Percentiles rank a stretch among this genome's conserved stretches.
These are phyloP conservation scores for Bombus picipes DNA, from an alignment of 1,140 invertebrate species.

Conservation along the genomic window DNA sequence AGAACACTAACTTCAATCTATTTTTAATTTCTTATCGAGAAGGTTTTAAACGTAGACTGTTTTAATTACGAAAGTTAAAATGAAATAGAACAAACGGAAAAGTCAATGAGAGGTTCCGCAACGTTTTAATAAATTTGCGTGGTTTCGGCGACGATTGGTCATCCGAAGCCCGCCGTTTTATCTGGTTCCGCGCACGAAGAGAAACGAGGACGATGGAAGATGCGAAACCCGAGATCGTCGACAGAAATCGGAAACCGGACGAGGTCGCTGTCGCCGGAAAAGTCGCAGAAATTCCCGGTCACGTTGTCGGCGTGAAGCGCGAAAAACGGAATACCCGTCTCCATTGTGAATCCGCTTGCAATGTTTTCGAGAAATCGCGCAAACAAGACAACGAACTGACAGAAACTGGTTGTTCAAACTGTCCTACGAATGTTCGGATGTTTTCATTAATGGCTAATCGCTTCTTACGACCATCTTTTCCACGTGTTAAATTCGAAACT, in stretches of 20 bases:
- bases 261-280: slow-evolving; percentile 38
- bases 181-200: slow-evolving; percentile 11
- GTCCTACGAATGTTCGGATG: no score
- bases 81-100: not conserved
- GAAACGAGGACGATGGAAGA: slow-evolving; percentile 44
- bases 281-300: slow-evolving; percentile 27
- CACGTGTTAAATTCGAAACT: no score
- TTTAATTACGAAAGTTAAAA: not conserved
- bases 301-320: not conserved
- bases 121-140: not conserved
- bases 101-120: not conserved
- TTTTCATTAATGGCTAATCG: not conserved
- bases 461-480: not conserved
- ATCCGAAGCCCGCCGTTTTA: slow-evolving; percentile 19
- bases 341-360: not conserved
- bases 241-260: slow-evolving; percentile 48
- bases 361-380: not conserved
- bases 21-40: not conserved
- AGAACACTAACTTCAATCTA: not conserved
- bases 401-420: not conserved
- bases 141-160: not conserved
- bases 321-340: not conserved
- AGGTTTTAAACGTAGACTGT: no score
- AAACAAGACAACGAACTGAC: not conserved
- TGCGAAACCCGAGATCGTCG: slow-evolving; percentile 38